These are phyloP conservation scores for Chrysomallon squamiferum DNA, from an alignment of 1,140 invertebrate species.

Conservation along the genomic window DNA sequence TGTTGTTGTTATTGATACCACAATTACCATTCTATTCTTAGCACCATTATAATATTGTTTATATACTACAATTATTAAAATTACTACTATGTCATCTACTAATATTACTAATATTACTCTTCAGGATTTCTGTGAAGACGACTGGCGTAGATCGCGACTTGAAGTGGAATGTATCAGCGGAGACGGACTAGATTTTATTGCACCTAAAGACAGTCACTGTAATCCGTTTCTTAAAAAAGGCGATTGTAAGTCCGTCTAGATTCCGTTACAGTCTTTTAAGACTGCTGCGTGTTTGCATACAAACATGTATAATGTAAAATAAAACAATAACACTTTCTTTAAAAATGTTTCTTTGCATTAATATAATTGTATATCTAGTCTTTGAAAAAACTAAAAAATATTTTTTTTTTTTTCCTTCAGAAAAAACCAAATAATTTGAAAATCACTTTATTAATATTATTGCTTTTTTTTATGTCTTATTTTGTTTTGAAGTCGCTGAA, in stretches of 20 bases:
- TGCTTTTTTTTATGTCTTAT: too few species aligned
- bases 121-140: slow-evolving; percentile 37
- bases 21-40: too few species aligned
- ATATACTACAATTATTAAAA: too few species aligned
- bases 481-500: too few species aligned
- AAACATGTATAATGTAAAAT: not conserved
- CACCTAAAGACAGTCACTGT: slow-evolving; percentile 37
- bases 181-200: slow-evolving; percentile 42
- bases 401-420: too few species aligned
- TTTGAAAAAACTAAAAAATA: too few species aligned
- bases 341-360: not conserved
- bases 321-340: not conserved
- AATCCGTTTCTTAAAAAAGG: slow-evolving; percentile 31
- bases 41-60: too few species aligned
- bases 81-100: too few species aligned
- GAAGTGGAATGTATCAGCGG: slow-evolving; percentile 42
- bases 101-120: too few species aligned
- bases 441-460: too few species aligned
- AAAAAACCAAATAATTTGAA: too few species aligned
- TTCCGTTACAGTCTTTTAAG: not conserved
- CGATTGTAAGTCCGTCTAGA: slow-evolving; percentile 22
- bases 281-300: not conserved
- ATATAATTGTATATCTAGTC: slow-evolving; percentile 2
- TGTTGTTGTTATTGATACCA: too few species aligned
- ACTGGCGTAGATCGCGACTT: slow-evolving; percentile 35